phyloP scores from a whole-genome alignment of 2,888 invertebrate species.

The Cynaeus angustus region DNA sequence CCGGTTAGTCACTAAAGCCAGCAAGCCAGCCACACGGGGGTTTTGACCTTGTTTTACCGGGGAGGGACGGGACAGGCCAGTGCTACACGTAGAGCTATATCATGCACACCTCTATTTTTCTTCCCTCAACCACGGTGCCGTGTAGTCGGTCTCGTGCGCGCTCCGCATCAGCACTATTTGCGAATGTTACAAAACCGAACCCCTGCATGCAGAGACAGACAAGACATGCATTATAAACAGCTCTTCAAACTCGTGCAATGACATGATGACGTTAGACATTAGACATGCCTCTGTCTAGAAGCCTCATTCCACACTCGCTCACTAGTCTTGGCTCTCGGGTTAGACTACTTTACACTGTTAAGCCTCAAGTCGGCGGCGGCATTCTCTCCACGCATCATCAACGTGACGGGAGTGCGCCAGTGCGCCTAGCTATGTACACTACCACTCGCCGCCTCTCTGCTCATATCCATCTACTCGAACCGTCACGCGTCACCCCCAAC shows the following conservation, averaged over 20 bases:
- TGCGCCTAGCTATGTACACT: conserved; percentile 68
- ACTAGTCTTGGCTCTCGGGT: conserved; percentile 66
- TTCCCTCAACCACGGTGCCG: conserved; percentile 99
- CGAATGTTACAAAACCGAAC: conserved; percentile 99
- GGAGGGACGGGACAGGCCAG: conserved; percentile 72
- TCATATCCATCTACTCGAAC: conserved; percentile 65
- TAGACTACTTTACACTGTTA: conserved; percentile 64
- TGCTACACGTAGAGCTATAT: conserved; percentile 79
- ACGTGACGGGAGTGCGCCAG: conserved; percentile 60
- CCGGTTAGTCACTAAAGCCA: conserved; percentile 73
- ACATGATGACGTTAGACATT: conserved; percentile 74
- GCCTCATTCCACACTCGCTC: conserved; percentile 70
- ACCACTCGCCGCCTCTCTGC: conserved; percentile 61
- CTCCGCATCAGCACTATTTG: conserved; percentile 99
- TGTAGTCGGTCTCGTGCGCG: conserved; percentile 99
- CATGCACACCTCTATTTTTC: conserved; percentile 99
- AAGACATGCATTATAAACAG: conserved; percentile 93
- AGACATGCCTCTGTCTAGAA: conserved; percentile 69
- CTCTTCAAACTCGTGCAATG: conserved; percentile 87
- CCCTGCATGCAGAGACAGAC: conserved; percentile 99
- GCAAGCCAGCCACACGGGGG: conserved; percentile 72
- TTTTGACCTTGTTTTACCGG: conserved; percentile 73
- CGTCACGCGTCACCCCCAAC: conserved; percentile 48
- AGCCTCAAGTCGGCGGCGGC: conserved; percentile 56
- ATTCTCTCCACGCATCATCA: conserved; percentile 52